Conservation (phyloP, 2,888 invertebrate species). For the Volucella zonaria region DNA sequence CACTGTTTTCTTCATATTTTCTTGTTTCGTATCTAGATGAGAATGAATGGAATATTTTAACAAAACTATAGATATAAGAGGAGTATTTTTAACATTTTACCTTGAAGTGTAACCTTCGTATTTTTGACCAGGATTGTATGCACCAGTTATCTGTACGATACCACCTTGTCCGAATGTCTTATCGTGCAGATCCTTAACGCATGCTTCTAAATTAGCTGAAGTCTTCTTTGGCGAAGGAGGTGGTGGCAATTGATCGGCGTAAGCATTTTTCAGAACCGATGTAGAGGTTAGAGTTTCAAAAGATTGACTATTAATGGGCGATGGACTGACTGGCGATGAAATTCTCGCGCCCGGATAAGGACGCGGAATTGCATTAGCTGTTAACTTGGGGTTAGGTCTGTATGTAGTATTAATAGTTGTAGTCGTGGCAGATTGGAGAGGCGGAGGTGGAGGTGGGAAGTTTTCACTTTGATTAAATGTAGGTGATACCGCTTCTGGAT, state of each 20-base stretch:
- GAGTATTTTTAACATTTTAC: slow-evolving; percentile 80
- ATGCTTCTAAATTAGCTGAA: slow-evolving; percentile 80
- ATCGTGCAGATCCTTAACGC: slow-evolving; percentile 82
- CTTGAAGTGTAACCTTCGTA: slow-evolving; percentile 88
- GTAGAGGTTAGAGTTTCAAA: slow-evolving; percentile 78
- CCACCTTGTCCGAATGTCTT: slow-evolving; percentile 82
- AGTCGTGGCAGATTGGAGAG: slow-evolving; percentile 80
- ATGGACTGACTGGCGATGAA: slow-evolving; percentile 75
- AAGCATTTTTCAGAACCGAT: slow-evolving; percentile 69
- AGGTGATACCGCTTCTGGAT: slow-evolving; percentile 82
- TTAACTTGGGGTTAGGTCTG: slow-evolving; percentile 82
- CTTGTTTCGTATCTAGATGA: slow-evolving; percentile 81
- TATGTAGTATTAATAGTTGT: slow-evolving; percentile 78
- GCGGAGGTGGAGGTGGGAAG: slow-evolving; percentile 81
- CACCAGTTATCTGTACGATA: slow-evolving; percentile 79
- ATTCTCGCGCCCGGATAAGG: slow-evolving; percentile 81
- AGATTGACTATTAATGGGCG: slow-evolving; percentile 80
- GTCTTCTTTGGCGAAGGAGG: slow-evolving; percentile 66
- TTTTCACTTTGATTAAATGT: slow-evolving; percentile 77
- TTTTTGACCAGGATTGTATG: slow-evolving; percentile 81
- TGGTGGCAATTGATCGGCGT: slow-evolving; percentile 50
- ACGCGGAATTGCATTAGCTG: slow-evolving; percentile 82
- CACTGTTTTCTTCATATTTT: slow-evolving; percentile 80
- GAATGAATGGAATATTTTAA: neutral
- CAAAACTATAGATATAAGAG: neutral